Conservation (phyloP, 2,797 vertebrate genomes). For the Cirrhinus molitorella region DNA sequence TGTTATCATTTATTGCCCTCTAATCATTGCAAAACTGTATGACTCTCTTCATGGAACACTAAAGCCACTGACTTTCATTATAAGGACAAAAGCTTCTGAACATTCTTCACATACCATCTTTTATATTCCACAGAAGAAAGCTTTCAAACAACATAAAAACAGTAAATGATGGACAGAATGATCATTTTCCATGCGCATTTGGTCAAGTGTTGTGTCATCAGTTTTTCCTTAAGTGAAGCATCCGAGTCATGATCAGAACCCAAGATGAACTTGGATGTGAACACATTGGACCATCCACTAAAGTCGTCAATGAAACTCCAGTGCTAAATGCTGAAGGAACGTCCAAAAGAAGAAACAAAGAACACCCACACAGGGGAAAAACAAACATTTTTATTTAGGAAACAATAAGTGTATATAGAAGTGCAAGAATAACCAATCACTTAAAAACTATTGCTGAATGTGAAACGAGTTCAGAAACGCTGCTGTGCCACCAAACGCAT, state of each 20-base stretch:
- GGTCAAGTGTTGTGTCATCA: too few relatives aligned
- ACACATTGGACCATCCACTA: not conserved
- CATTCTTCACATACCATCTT: too few relatives aligned
- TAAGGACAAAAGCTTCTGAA: too few relatives aligned
- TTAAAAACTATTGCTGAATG: slow-evolving; percentile 20
- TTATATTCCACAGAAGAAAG: too few relatives aligned
- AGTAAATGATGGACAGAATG: too few relatives aligned
- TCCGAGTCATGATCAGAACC: too few relatives aligned
- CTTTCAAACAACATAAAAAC: too few relatives aligned
- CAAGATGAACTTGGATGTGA: not conserved
- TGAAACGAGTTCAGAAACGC: not conserved
- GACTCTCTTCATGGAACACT: too few relatives aligned
- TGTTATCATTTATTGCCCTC: not conserved
- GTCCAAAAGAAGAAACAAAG: not conserved
- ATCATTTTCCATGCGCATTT: too few relatives aligned
- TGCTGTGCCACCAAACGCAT: not conserved
- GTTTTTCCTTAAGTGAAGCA: too few relatives aligned
- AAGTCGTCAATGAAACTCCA: not conserved
- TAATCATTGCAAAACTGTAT: too few relatives aligned
- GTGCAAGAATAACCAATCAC: slow-evolving; percentile 17
- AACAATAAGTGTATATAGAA: slow-evolving; percentile 12
- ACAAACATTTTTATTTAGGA: slow-evolving; percentile 17
- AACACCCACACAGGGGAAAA: not conserved
- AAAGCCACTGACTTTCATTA: too few relatives aligned
- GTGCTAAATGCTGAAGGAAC: not conserved